phyloP scores from a whole-genome alignment of 2,888 invertebrate species.

The Notodonta dromedarius region DNA sequence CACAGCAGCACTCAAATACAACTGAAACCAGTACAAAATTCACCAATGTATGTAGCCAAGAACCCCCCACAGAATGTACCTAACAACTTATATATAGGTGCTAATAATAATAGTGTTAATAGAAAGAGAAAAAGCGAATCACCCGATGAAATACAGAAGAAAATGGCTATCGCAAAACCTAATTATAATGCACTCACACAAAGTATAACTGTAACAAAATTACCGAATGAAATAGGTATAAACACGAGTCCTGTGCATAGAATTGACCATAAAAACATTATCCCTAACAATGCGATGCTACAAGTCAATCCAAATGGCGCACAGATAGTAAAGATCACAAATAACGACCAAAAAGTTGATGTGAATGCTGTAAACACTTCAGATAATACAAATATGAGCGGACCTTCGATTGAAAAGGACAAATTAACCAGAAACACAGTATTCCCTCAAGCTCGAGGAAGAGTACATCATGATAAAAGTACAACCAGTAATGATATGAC shows the following conservation, averaged over 20 bases:
- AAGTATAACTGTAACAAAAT: constrained; percentile 40
- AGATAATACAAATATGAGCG: constrained; percentile 15
- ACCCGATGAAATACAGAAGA: constrained; percentile 62
- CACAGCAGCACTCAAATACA: constrained; percentile 14
- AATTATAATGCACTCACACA: constrained; percentile 35
- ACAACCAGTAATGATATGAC: constrained; percentile 27
- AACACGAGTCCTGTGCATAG: constrained; percentile 52
- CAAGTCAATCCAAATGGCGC: constrained; percentile 23
- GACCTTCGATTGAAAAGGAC: constrained; percentile 47
- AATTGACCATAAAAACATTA: constrained; percentile 31
- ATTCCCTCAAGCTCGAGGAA: constrained; percentile 70
- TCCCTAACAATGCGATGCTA: constrained; percentile 24
- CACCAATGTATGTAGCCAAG: constrained; percentile 11
- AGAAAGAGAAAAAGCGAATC: constrained; percentile 73
- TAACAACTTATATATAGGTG: constrained; percentile 25
- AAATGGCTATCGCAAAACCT: constrained; percentile 33
- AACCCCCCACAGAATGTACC: constrained; percentile 20
- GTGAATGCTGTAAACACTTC: constrained; percentile 15
- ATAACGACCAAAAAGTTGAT: constrained; percentile 20
- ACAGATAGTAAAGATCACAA: constrained; percentile 17
- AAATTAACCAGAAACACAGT: constrained; percentile 74
- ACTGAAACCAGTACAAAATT: constrained; percentile 8
- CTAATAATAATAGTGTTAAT: constrained; percentile 29
- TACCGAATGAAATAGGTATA: constrained; percentile 43
- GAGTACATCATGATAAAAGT: constrained; percentile 61